Conservation (phyloP, 92 coral and sea anemone genomes). For the Ricordea florida region DNA sequence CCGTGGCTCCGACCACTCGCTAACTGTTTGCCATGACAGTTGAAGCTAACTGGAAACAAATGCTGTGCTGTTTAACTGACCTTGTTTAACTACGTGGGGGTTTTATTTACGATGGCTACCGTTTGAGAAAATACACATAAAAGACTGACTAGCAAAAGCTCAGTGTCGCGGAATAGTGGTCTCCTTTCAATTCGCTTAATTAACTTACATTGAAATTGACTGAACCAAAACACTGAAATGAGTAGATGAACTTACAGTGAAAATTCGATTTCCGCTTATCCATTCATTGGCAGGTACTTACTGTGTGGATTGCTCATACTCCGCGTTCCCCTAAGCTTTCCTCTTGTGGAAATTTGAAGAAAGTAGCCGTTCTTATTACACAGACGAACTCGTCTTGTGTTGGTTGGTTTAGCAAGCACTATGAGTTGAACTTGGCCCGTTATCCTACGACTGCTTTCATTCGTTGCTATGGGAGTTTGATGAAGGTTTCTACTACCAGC, state of each 20-base stretch:
- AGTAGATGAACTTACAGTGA: no score
- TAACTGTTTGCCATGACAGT: no score
- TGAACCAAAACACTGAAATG: conserved; percentile 28
- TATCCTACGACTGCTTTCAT: no score
- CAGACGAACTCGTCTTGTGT: conserved; percentile 29
- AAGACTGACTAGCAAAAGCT: background rate
- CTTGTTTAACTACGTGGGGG: conserved; percentile 23
- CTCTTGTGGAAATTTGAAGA: conserved; percentile 44
- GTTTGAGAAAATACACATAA: background rate
- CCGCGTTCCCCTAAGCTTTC: conserved; percentile 37
- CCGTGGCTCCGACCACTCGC: no score
- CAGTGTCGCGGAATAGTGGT: background rate
- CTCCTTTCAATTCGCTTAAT: background rate
- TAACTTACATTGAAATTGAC: conserved; percentile 8
- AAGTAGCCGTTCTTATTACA: conserved; percentile 58
- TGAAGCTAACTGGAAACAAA: no score
- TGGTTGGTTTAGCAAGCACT: no score
- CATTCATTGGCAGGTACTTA: conserved; percentile 17
- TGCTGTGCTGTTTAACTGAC: no score
- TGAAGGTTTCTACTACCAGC: background rate
- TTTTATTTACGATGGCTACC: background rate
- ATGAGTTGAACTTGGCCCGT: no score
- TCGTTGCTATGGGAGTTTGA: background rate
- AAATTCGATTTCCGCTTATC: no score
- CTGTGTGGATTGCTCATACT: conserved; percentile 10